Conservation (phyloP, 1,140 invertebrate genomes). For the Mactra quadrangularis region DNA sequence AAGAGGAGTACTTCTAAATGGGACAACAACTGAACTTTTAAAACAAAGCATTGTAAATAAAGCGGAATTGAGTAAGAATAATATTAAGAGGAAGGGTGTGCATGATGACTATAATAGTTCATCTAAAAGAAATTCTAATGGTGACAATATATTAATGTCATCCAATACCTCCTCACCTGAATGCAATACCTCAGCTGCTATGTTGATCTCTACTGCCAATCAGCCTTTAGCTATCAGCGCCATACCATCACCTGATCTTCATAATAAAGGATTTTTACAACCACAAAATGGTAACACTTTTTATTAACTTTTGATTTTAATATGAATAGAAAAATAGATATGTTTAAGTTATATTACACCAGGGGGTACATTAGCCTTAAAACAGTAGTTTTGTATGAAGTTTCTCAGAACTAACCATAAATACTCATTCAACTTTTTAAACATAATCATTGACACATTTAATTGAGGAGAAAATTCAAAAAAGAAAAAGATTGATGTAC, state of each 20-base stretch:
- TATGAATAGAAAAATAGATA: no score
- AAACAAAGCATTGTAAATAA: conserved; percentile 42
- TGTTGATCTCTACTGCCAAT: conserved; percentile 60
- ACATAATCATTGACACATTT: no score
- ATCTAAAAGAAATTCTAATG: conserved; percentile 34
- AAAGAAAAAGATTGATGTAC: no score
- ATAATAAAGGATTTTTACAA: neutral
- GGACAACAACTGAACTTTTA: conserved; percentile 30
- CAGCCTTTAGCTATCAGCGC: conserved; percentile 49
- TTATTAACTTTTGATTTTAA: neutral
- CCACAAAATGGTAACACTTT: conserved; percentile 4
- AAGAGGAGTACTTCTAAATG: conserved; percentile 47
- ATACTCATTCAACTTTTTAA: no score
- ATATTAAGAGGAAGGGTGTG: conserved; percentile 22
- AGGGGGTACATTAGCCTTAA: no score
- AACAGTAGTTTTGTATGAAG: no score
- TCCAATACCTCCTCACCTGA: conserved; percentile 14
- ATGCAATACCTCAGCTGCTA: conserved; percentile 14
- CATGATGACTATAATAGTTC: neutral
- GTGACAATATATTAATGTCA: neutral
- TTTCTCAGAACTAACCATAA: no score
- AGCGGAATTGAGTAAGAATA: neutral
- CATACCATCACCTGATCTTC: conserved; percentile 50
- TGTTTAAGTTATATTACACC: no score
- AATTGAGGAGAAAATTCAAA: no score